Conservation (phyloP, 2,113 vertebrate genomes). For the Oxygymnocypris stewartii region DNA sequence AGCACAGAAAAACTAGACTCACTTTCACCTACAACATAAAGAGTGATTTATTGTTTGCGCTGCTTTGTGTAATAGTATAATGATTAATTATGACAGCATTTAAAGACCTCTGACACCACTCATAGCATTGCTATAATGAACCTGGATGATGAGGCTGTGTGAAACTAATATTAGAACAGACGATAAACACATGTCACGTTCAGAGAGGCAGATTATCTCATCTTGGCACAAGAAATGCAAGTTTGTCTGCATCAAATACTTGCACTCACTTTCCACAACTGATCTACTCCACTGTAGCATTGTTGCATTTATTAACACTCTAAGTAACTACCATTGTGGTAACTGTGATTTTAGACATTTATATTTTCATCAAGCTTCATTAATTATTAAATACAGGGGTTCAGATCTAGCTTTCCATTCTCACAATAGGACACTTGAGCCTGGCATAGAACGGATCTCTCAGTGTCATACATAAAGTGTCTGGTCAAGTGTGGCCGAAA, state of each 20-base stretch:
- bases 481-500: slow-evolving; percentile 40
- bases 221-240: slow-evolving; percentile 11
- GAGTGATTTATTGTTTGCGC: background rate
- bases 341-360: slow-evolving; percentile 33
- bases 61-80: slow-evolving; percentile 16
- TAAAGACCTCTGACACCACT: slow-evolving; percentile 13
- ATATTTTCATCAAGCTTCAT: slow-evolving; percentile 30
- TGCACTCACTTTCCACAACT: background rate
- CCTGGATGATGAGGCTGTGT: slow-evolving; percentile 4
- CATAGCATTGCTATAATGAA: background rate
- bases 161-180: slow-evolving; percentile 39
- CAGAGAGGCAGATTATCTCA: slow-evolving; percentile 4
- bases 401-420: slow-evolving; percentile 28
- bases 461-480: slow-evolving; percentile 25
- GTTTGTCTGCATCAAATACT: slow-evolving; percentile 15
- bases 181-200: slow-evolving; percentile 20
- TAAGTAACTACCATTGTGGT: slow-evolving; percentile 1
- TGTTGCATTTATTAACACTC: slow-evolving; percentile 3
- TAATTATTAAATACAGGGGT: slow-evolving; percentile 27
- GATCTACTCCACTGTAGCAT: background rate
- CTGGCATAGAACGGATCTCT: slow-evolving; percentile 22
- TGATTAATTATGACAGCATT: slow-evolving; percentile 20
- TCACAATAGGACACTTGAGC: slow-evolving; percentile 42
- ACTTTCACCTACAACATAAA: background rate
- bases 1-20: background rate